Percentiles rank a stretch among this genome's conserved stretches.
These are phyloP conservation scores for Phoeniculus purpureus DNA, from an alignment of 2,797 vertebrate genomes.

Conservation along the genomic window DNA sequence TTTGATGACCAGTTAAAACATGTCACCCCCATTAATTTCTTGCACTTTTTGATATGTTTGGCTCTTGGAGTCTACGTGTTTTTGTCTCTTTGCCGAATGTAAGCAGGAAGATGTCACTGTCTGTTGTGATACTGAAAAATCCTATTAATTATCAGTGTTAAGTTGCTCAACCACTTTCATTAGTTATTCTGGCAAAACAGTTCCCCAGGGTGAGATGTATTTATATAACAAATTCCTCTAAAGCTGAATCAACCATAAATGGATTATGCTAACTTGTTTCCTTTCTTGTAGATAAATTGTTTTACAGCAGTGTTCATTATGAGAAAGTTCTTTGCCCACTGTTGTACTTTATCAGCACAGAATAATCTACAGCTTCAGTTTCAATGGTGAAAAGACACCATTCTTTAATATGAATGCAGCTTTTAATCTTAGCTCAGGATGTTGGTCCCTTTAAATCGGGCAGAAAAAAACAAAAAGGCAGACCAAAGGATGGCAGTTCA, in stretches of 20 bases:
- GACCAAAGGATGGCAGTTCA: neutral
- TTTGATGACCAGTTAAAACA: neutral
- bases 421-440: conserved; percentile 46
- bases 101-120: conserved; percentile 12
- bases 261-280: conserved; percentile 62
- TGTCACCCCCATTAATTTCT: neutral
- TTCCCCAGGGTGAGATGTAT: conserved; percentile 46
- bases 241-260: conserved; percentile 56
- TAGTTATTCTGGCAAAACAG: conserved; percentile 62
- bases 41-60: conserved; percentile 6
- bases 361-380: conserved; percentile 58
- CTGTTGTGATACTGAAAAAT: conserved; percentile 60
- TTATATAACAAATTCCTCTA: conserved; percentile 63
- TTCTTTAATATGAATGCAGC: conserved; percentile 52
- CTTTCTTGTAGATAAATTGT: conserved; percentile 57
- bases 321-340: conserved; percentile 46
- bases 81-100: conserved; percentile 22
- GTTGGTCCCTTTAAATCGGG: neutral
- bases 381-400: conserved; percentile 22
- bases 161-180: conserved; percentile 63
- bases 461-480: neutral
- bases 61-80: conserved; percentile 42
- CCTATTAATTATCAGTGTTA: conserved; percentile 68
- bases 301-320: conserved; percentile 50
- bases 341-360: conserved; percentile 45